Base-by-base conservation (phyloP, 1,140 invertebrate genomes). In the Mesaphorura yosii region DNA sequence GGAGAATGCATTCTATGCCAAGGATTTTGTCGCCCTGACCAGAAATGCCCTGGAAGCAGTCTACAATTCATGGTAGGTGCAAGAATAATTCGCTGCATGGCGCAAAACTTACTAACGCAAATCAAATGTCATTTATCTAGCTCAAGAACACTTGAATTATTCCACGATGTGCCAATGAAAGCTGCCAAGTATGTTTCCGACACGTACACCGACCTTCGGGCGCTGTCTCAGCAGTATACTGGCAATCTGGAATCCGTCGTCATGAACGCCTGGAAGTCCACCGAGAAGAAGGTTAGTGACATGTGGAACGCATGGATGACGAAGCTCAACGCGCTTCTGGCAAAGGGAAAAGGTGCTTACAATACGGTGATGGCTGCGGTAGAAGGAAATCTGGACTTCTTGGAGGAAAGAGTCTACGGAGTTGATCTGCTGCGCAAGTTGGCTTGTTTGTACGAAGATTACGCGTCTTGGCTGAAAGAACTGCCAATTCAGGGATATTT, bases 401-500 rank as follows among this genome's bases (percentile, higher is more conserved):
- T 63, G 1, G 57, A 62, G 37, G 40, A 60, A 20, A 51, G 51
- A 48, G 25, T 63, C 28, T 23, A 58, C 17, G 55, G 47, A 22
- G 41, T 58, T 7, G 51, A 50, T 14, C 23, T 62, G 25, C 41
- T 65, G 12, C 34, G 46, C 22, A 60, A 52, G 27, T 7, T 60
- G 14, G 29, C 58, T 5, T 29, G 51, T 5, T 26, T 63, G 12
- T 66, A 64, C 38, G 15, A 61, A 20, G 56, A 59, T n/a, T 67
- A 66, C 49, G 37, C 50, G 4, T 44, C 37, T 7, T 67, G 66
- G 66, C 28, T 66, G 37, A 60, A 66, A 48, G 66, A 66, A 52
- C 48, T 67, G 14, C 65, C 65, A 28, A 45, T 65, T n/a, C 59
- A 62, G 39, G 65, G 65, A 10, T 65, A 64, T 49, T 26, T 66